phyloP scores from a whole-genome alignment of 2,113 vertebrate genomes.

The Anas platyrhynchos region DNA sequence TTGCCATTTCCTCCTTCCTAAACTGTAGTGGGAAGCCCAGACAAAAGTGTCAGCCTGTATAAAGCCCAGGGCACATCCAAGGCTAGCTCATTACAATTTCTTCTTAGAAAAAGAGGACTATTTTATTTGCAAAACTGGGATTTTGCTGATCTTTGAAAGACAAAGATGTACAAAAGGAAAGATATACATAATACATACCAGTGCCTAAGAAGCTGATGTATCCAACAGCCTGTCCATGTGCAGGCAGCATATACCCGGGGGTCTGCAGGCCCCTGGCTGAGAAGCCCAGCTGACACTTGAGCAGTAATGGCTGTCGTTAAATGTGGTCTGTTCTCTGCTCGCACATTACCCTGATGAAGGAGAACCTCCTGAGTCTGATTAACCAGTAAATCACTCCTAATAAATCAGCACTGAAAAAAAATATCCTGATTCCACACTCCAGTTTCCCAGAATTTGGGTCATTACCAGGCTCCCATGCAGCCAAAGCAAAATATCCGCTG shows the following conservation, averaged over 20 bases:
- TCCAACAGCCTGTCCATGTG: rapidly evolving
- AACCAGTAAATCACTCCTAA: background rate
- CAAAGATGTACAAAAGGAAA: background rate
- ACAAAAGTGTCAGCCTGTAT: rapidly evolving
- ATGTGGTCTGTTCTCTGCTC: background rate
- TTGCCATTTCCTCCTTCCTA: background rate
- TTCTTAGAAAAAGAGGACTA: background rate
- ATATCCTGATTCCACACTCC: background rate
- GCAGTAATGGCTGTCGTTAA: background rate
- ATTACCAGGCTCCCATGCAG: background rate
- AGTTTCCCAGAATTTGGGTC: background rate
- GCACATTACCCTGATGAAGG: background rate
- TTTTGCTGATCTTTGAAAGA: background rate
- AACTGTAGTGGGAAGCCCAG: background rate
- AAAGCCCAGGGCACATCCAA: rapidly evolving
- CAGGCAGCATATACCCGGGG: rapidly evolving
- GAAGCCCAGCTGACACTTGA: background rate
- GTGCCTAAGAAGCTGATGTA: background rate
- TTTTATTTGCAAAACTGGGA: rapidly evolving
- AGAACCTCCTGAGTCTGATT: background rate
- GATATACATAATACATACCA: rapidly evolving
- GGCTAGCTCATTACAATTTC: background rate
- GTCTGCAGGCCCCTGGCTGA: background rate
- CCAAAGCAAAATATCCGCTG: background rate
- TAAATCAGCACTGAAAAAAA: background rate